phyloP scores from a whole-genome alignment of 2,113 vertebrate genomes.

The Halichoerus grypus region DNA sequence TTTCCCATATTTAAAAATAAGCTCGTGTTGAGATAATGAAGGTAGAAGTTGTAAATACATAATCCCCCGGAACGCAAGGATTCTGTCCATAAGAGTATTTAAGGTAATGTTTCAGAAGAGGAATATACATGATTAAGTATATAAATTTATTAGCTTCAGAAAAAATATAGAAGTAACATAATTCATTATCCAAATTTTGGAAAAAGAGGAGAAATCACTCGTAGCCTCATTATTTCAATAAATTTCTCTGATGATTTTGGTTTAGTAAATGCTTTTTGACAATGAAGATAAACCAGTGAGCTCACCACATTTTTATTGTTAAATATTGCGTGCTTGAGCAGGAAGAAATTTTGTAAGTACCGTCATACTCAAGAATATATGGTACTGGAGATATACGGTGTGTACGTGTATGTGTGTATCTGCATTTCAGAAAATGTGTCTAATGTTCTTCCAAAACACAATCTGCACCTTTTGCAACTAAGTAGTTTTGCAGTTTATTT shows the following conservation, averaged over 20 bases:
- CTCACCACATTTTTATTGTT: not conserved
- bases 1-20: constrained; percentile 27
- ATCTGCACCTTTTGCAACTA: not conserved
- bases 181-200: not conserved
- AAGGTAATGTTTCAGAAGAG: constrained; percentile 33
- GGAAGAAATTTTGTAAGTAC: not conserved
- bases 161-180: not conserved
- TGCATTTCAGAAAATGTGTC: not conserved
- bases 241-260: not conserved
- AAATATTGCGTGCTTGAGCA: not conserved
- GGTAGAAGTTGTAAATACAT: constrained; percentile 12
- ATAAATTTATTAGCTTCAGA: not conserved
- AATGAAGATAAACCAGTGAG: not conserved
- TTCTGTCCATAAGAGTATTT: constrained; percentile 6
- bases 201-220: not conserved
- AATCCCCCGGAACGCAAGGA: not conserved
- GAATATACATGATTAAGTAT: not conserved
- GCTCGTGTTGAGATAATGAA: not conserved
- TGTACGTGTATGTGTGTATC: not conserved
- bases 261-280: not conserved
- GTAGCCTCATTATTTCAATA: not conserved
- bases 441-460: not conserved
- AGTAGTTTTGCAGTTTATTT: not conserved
- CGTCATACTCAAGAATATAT: not conserved
- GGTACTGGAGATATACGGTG: not conserved